phyloP scores from a whole-genome alignment of 1,140 invertebrate species.

The Tachypleus tridentatus region DNA sequence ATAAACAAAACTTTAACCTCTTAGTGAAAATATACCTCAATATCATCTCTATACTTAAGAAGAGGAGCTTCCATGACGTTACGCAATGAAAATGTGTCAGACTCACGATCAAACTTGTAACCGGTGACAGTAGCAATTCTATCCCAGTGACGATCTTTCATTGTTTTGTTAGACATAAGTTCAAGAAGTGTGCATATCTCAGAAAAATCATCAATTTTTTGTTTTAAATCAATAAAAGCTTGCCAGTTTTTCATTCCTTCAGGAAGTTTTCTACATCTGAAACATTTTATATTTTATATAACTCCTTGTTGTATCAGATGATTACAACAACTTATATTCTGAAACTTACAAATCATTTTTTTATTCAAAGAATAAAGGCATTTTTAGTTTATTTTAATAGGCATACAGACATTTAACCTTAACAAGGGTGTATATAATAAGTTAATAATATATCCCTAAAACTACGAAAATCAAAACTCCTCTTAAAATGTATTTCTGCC shows the following conservation, averaged over 20 bases:
- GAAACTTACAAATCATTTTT: no score
- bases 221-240: slow-evolving; percentile 86
- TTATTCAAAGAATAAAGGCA: no score
- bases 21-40: slow-evolving; percentile 50
- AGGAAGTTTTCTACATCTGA: slow-evolving; percentile 75
- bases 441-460: no score
- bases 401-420: no score
- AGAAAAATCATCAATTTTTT: slow-evolving; percentile 94
- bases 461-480: no score
- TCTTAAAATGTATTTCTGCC: no score
- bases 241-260: slow-evolving; percentile 95
- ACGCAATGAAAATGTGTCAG: slow-evolving; percentile 83
- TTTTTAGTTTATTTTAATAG: no score
- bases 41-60: slow-evolving; percentile 86
- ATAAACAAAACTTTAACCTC: no score
- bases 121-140: slow-evolving; percentile 86
- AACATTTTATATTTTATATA: neutral
- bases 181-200: slow-evolving; percentile 92
- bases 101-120: slow-evolving; percentile 81
- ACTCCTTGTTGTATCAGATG: no score
- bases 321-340: no score
- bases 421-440: no score
- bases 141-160: slow-evolving; percentile 94
- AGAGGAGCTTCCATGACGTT: slow-evolving; percentile 91
- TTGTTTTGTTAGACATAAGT: slow-evolving; percentile 93